Conservation (phyloP, 2,113 vertebrate species). For the Phainopepla nitens region DNA sequence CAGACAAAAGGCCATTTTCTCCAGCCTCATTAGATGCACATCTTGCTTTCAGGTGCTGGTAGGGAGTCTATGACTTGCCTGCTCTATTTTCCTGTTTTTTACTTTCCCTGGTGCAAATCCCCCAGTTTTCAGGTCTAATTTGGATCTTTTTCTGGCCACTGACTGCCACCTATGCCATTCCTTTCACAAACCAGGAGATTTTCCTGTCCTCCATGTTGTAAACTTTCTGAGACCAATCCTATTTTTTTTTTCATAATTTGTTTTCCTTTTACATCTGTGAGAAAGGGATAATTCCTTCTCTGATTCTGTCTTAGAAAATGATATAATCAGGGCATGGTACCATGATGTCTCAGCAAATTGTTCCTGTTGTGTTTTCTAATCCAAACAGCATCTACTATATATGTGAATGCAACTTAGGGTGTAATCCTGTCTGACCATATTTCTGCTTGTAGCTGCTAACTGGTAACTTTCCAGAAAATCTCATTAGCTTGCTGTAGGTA, state of each 20-base stretch:
- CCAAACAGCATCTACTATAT: background rate
- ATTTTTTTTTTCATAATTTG: background rate
- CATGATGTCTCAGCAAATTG: background rate
- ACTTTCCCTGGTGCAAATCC: background rate
- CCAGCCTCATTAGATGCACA: background rate
- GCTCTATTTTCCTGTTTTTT: background rate
- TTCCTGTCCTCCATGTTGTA: background rate
- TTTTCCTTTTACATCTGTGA: background rate
- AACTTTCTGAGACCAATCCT: background rate
- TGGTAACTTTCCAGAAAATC: background rate
- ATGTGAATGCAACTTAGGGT: background rate
- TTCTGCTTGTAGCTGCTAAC: background rate
- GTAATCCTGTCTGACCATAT: background rate
- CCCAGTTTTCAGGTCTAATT: background rate
- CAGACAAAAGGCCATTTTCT: background rate
- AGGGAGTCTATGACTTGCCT: background rate
- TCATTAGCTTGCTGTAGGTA: background rate
- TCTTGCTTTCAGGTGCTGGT: background rate
- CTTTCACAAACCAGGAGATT: background rate
- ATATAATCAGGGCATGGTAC: background rate
- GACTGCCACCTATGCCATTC: background rate
- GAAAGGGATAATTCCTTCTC: background rate
- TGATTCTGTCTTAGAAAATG: background rate
- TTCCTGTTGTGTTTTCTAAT: background rate
- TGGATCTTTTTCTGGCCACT: background rate